phyloP scores from a whole-genome alignment of 1,140 invertebrate species.

The Ceratosolen solmsi region DNA sequence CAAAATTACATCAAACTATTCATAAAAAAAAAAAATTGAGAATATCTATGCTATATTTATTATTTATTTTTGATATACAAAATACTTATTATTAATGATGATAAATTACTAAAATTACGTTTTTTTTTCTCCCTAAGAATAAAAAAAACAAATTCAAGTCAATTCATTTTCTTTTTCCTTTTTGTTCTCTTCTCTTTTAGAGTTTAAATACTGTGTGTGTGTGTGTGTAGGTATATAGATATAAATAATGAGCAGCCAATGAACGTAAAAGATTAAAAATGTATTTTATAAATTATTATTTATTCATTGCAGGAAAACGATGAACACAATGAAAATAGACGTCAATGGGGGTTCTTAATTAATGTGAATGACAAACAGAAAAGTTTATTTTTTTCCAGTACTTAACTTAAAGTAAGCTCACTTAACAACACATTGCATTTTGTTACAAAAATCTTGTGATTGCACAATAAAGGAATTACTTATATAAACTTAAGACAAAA shows the following conservation, averaged over 20 bases:
- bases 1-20: neutral
- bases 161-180: neutral
- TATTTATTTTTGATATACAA: slow-evolving; percentile 16
- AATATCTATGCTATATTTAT: neutral
- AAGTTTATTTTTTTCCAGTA: slow-evolving; percentile 1
- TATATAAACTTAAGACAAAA: slow-evolving; percentile 1
- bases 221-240: neutral
- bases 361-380: slow-evolving; percentile 9
- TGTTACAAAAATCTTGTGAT: slow-evolving; percentile 23
- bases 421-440: slow-evolving; percentile 39
- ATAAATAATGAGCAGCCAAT: neutral
- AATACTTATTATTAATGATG: neutral
- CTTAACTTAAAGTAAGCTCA: slow-evolving; percentile 30
- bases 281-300: slow-evolving; percentile 37
- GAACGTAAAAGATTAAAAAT: neutral
- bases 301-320: slow-evolving; percentile 42
- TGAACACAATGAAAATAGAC: slow-evolving; percentile 36
- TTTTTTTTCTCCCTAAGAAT: too few species aligned
- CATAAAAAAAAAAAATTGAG: neutral
- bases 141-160: neutral
- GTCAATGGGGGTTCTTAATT: neutral
- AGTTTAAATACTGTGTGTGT: neutral
- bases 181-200: neutral
- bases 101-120: too few species aligned
- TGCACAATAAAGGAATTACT: slow-evolving; percentile 17